Base-by-base conservation (phyloP, 2,113 vertebrate genomes). In the Amphilophus citrinellus region DNA sequence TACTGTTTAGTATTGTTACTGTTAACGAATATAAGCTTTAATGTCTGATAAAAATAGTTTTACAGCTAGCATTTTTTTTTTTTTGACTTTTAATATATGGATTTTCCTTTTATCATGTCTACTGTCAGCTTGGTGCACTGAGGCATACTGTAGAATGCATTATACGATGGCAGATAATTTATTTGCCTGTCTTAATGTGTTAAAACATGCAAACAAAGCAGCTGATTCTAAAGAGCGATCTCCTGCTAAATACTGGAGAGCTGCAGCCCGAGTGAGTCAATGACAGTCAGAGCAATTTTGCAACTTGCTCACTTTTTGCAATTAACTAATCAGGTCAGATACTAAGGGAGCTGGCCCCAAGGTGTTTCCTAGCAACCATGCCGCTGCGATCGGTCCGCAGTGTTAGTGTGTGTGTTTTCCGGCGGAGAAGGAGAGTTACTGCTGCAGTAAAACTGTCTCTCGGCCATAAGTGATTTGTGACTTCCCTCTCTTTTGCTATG, bases 321-420 rank as follows among this genome's bases (percentile, higher is more conserved):
- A 96, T 96, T 95, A 96, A 95, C 94, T 95, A 95, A 96, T 96
- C 95, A 96, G 94, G 93, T 93, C 93, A 94, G 94, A 92, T 92
- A 93, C 91, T 86, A 66, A 84, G 90, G 88, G 94, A 94, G 90
- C 93, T 85, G 90, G 94, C 90, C 92, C 89, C 77, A 82, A 93
- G 94, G 93, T 94, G 96, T 96, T 96, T 95, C 96, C 92, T 96
- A 96, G 96, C 96, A 96, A 96, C 96, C 83, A 82, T 63, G 83
- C 80, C 80, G 61, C 92, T 71, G 77, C 56, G 85, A 87, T 90
- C 76, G 79, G 91, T 85, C 86, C 65, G 84, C 90, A 89, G 87
- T 87, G 88, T 89, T 65, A 87, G 92, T 91, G 88, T 91, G 88
- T 92, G 88, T 92, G 82, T 87, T 84, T 84, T 92, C 79, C 63